Evolutionary conservation across 1,140 invertebrate genomes (phyloP), one percentile per base, ranked within the genome.

Genomic region (Drosophila sp.): DNA sequence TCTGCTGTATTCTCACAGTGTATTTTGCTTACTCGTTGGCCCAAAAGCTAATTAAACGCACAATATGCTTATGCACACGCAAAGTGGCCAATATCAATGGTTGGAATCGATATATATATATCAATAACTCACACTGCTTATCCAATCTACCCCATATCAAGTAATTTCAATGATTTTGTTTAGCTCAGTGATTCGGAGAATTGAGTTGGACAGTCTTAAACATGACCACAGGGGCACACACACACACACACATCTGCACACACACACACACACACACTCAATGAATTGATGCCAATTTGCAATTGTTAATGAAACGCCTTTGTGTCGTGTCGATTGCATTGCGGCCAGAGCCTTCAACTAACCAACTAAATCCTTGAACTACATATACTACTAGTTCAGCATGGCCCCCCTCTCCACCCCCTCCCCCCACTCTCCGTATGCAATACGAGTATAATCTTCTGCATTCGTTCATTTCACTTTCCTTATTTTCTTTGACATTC

Each of bases 241-340:
- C 63, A 60, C 68, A 69, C 1, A 35, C 3, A 10, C 7, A 35
- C 4, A 47, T 47, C 17, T 17, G 17, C 17, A 17, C 17, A 62
- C 11, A 47, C 63, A 71, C 55, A 63, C 50, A 58, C 68, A 69
- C 57, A 71, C 47, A 62, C 63, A 65, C 58, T 79, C 80, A 76
- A 90, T 90, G 80, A 84, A 89, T 89, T 84, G 80, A 80, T 89
- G 79, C 85, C 84, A 89, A 89, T 89, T 89, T 84, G 80, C 84
- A 84, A 90, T 90, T 87, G 84, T 90, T 89, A 89, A 89, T 89
- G 84, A 89, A 89, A 80, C 77, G 85, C 56, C 85, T 89, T 89
- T 89, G 85, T 90, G 77, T 73, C 81, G 80, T 80, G 70, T 76
- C 84, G 77, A 87, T 87, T 87, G 77, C 84, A 80, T 63, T 83